Percentiles rank a stretch among this genome's conserved stretches.
phyloP scores from a whole-genome alignment of 2,113 vertebrate species.

The Ammospiza caudacuta region DNA sequence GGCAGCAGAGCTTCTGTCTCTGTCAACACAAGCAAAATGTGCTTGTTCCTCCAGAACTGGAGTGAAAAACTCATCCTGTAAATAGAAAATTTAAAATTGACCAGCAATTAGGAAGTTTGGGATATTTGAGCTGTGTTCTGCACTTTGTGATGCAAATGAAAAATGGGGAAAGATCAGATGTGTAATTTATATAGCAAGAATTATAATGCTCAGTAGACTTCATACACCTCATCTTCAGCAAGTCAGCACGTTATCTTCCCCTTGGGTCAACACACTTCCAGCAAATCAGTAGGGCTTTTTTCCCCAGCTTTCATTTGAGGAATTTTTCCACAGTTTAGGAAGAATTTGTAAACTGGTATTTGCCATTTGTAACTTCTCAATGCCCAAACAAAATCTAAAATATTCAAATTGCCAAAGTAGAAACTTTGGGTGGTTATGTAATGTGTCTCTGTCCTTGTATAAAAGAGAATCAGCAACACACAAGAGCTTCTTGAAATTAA shows the following conservation, averaged over 20 bases:
- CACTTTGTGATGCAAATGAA: background rate
- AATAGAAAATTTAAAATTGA: background rate
- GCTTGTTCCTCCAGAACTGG: background rate
- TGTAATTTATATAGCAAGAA: background rate
- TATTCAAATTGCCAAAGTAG: background rate
- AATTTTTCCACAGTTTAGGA: background rate
- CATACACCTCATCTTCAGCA: background rate
- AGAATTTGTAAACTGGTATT: background rate
- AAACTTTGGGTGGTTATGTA: background rate
- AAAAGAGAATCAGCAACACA: background rate
- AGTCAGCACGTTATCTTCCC: background rate
- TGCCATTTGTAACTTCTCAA: background rate
- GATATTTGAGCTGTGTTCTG: background rate
- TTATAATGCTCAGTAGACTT: background rate
- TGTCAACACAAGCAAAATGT: background rate
- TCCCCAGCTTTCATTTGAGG: background rate
- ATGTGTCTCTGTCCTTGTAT: background rate
- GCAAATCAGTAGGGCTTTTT: background rate
- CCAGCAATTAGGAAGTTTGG: background rate
- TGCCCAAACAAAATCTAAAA: background rate
- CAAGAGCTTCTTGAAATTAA: background rate
- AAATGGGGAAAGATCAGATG: background rate
- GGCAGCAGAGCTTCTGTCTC: background rate
- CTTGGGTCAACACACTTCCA: background rate
- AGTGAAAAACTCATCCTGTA: background rate